Evolutionary conservation across 1,140 invertebrate species (phyloP).

Genomic region (Conus ventricosus): DNA sequence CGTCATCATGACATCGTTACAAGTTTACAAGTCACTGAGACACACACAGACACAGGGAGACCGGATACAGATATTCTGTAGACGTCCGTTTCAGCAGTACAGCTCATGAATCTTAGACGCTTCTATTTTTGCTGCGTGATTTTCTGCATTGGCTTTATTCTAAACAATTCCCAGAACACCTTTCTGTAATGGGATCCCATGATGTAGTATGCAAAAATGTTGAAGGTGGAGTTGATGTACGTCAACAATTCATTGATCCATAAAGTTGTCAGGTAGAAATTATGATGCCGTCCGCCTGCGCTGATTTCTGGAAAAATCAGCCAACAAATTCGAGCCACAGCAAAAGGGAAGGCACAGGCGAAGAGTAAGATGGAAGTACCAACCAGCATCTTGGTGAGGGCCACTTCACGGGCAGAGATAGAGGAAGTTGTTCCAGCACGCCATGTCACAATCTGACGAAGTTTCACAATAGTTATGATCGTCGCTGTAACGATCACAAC

Average conservation of each 20-base stretch:
- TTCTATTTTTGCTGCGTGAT: too few relatives aligned
- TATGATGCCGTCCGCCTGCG: not conserved
- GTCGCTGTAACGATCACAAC: not conserved
- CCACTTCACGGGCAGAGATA: not conserved
- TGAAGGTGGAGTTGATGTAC: not conserved
- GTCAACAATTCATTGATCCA: not conserved
- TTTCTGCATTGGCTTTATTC: not conserved
- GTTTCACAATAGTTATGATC: not conserved
- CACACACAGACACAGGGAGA: too few relatives aligned
- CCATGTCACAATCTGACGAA: not conserved
- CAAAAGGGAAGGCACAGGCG: not conserved
- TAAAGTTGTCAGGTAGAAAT: not conserved
- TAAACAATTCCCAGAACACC: not conserved
- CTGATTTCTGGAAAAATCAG: not conserved
- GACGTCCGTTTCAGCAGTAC: too few relatives aligned
- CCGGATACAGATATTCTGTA: too few relatives aligned
- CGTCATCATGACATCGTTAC: too few relatives aligned
- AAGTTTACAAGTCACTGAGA: too few relatives aligned
- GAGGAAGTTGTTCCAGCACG: not conserved
- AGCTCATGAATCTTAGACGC: too few relatives aligned
- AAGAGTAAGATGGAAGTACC: conserved; percentile 1
- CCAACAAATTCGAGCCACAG: not conserved
- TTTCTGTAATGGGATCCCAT: not conserved
- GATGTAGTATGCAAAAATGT: not conserved
- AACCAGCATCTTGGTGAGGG: conserved; percentile 23